phyloP scores from a whole-genome alignment of 2,113 vertebrate genomes.

The Uropsilus gracilis region DNA sequence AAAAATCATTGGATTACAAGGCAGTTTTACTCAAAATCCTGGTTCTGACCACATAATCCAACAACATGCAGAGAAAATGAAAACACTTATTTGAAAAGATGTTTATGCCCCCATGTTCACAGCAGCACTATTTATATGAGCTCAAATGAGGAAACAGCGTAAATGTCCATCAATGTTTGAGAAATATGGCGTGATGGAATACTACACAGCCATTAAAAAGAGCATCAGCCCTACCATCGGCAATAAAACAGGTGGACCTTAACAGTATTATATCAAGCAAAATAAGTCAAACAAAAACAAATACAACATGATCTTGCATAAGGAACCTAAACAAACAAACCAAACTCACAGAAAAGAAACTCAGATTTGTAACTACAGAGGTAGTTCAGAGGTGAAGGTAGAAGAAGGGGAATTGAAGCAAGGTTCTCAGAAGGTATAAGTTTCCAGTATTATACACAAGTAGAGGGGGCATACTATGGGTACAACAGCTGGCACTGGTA shows the following conservation, averaged over 20 bases:
- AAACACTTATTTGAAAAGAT: not conserved
- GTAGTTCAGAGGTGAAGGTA: not conserved
- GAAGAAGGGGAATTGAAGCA: not conserved
- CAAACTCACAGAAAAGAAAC: not conserved
- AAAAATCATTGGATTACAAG: not conserved
- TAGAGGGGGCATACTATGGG: not conserved
- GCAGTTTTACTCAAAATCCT: not conserved
- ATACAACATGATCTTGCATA: not conserved
- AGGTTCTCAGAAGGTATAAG: not conserved
- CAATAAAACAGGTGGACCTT: not conserved
- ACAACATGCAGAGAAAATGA: not conserved
- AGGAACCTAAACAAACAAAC: not conserved
- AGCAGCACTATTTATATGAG: not conserved
- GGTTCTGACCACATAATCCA: not conserved
- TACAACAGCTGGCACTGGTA: not conserved
- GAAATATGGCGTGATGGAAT: not conserved
- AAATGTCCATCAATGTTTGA: not conserved
- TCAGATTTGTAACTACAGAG: not conserved
- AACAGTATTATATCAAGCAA: not conserved
- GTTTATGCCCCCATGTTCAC: not conserved
- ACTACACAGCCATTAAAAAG: not conserved
- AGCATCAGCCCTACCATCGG: not conserved
- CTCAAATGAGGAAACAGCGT: not conserved
- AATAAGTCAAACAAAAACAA: not conserved
- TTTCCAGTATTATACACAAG: not conserved